Conservation (phyloP, 2,888 invertebrate species). For the Disparrhopalites patrizii region DNA sequence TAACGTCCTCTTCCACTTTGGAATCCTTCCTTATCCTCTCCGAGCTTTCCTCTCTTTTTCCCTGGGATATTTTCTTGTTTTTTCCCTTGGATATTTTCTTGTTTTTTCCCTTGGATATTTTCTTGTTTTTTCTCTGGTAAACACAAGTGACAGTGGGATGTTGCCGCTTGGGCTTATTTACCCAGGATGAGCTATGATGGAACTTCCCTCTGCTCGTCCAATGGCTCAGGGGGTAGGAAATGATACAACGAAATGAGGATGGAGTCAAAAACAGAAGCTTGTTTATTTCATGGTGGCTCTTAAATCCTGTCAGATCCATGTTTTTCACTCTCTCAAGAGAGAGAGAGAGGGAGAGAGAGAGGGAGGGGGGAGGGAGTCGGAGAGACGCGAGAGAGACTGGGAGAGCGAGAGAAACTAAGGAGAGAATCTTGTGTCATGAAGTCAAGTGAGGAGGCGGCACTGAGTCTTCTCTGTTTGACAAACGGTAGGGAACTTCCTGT, state of each 20-base stretch:
- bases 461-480: slow-evolving; percentile 12
- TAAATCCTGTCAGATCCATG: slow-evolving; percentile 14
- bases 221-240: too few species aligned
- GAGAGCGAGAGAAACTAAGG: background rate
- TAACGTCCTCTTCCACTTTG: too few species aligned
- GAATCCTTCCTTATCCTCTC: too few species aligned
- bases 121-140: too few species aligned
- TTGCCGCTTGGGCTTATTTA: too few species aligned
- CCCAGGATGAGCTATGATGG: too few species aligned
- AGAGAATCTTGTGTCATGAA: slow-evolving; percentile 9
- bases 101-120: too few species aligned
- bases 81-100: background rate
- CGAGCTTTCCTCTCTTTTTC: too few species aligned
- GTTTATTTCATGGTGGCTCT: background rate
- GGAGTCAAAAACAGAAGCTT: background rate
- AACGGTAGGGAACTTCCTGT: slow-evolving; percentile 21
- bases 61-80: too few species aligned
- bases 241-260: too few species aligned
- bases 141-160: too few species aligned
- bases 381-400: background rate
- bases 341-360: background rate
- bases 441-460: slow-evolving; percentile 18
- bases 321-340: background rate
- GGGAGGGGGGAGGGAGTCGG: background rate
- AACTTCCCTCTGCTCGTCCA: too few species aligned